Conservation (phyloP, 2,797 vertebrate species). For the Phoxinus dragarum region DNA sequence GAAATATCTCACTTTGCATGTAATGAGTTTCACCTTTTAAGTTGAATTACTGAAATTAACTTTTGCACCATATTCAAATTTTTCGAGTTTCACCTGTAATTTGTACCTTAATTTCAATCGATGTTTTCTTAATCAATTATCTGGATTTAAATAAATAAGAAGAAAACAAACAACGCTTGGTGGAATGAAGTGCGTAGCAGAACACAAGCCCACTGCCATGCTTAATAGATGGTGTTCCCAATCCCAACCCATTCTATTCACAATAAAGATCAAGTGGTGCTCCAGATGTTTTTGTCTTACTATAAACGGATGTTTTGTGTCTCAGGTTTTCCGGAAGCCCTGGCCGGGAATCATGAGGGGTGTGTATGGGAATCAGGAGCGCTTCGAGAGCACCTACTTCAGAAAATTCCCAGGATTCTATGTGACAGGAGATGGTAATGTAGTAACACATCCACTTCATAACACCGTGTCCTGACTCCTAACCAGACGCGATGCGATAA, state of each 20-base stretch:
- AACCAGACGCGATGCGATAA: no score
- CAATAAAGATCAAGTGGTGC: not conserved
- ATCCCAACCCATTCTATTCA: not conserved
- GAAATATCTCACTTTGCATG: no score
- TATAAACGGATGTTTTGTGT: not conserved
- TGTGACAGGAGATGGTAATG: constrained; percentile 83
- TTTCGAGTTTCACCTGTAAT: no score
- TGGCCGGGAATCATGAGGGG: constrained; percentile 86
- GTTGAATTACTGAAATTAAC: no score
- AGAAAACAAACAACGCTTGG: no score
- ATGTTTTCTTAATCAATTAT: no score
- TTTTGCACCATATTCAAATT: no score
- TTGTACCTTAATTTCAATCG: no score
- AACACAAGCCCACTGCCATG: no score
- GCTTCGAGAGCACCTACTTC: constrained; percentile 84
- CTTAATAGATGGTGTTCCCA: not conserved
- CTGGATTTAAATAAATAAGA: no score
- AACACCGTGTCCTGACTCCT: not conserved
- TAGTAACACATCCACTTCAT: not conserved
- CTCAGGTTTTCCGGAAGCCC: constrained; percentile 81
- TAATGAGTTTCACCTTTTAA: no score
- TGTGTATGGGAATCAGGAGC: constrained; percentile 78
- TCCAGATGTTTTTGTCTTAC: not conserved
- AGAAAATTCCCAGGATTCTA: constrained; percentile 85
- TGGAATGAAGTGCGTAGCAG: no score